Base-by-base conservation (phyloP, 2,888 invertebrate genomes). In the Acronicta psi region DNA sequence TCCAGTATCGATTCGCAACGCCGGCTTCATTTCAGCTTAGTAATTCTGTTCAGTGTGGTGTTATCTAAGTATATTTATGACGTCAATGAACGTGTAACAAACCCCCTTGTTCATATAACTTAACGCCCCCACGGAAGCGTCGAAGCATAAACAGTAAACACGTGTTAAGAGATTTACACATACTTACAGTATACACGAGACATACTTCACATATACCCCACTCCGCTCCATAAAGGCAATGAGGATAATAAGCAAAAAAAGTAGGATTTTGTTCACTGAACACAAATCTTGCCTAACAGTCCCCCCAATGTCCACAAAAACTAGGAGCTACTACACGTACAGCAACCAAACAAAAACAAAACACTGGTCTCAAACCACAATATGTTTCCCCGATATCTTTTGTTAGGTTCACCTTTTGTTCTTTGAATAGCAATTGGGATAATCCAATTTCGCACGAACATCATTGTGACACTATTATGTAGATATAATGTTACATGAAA, bases 211-310 rank as follows among this genome's bases (percentile, higher is more conserved):
- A 55, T 53, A 25, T 34, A 50, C 56, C 47, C 59, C 41, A 57
- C 50, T 23, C 34, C 59, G 59, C 47, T 64, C 69, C 62, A 74
- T 60, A 69, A 76, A 75, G 59, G 71, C 77, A 79, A 81, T 77
- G 75, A 78, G 75, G 51, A 63, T 67, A 75, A 65, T 67, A 72
- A 62, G 66, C 52, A 54, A 75, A 75, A 72, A 75, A 78, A 62
- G 52, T 37, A 25, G 17, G 62, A 69, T 78, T 81, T 81, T 82
- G 76, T 75, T 77, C 66, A 72, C 56, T 61, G 62, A 76, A 67
- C 77, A 85, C 83, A 86, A 85, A 84, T 86, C 85, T 82, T 81
- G 69, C 64, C 68, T 64, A 71, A 76, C 79, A 76, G 77, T 74
- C 72, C 77, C 75, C 66, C 53, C 55, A 54, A 64, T 69, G 69